Percentiles rank a stretch among this genome's conserved stretches.
These are phyloP conservation scores for Dryoscopus gambensis DNA, from an alignment of 2,113 vertebrate genomes.

Conservation along the genomic window DNA sequence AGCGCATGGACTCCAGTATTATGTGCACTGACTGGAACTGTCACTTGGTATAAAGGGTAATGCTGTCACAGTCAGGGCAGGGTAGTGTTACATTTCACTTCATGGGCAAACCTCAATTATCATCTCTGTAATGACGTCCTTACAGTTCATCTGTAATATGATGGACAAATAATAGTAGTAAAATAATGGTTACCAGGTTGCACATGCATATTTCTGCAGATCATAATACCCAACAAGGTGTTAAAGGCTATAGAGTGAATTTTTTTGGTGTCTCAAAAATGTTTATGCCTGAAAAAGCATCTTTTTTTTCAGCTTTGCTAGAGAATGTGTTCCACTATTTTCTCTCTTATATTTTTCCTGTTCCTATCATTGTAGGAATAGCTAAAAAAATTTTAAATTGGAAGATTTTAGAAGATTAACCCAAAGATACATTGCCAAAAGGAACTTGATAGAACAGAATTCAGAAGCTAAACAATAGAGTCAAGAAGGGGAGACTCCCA, in stretches of 20 bases:
- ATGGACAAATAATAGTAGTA: background rate
- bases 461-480: background rate
- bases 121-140: background rate
- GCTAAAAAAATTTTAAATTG: background rate
- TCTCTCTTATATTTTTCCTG: background rate
- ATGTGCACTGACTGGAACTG: background rate
- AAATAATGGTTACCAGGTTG: background rate
- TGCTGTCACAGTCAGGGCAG: background rate
- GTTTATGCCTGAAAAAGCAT: rapidly evolving
- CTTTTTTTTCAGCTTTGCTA: background rate
- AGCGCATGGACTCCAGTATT: background rate
- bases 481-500: background rate
- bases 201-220: background rate
- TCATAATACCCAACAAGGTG: background rate
- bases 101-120: background rate
- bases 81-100: background rate
- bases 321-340: background rate
- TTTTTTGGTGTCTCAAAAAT: background rate
- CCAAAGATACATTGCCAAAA: background rate
- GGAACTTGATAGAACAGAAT: background rate
- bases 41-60: background rate
- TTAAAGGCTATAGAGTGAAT: background rate
- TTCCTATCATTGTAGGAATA: background rate
- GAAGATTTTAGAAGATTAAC: background rate
- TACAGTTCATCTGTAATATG: background rate